These are phyloP conservation scores for Dendroctonus valens DNA, from an alignment of 1,140 invertebrate species.

Conservation along the genomic window DNA sequence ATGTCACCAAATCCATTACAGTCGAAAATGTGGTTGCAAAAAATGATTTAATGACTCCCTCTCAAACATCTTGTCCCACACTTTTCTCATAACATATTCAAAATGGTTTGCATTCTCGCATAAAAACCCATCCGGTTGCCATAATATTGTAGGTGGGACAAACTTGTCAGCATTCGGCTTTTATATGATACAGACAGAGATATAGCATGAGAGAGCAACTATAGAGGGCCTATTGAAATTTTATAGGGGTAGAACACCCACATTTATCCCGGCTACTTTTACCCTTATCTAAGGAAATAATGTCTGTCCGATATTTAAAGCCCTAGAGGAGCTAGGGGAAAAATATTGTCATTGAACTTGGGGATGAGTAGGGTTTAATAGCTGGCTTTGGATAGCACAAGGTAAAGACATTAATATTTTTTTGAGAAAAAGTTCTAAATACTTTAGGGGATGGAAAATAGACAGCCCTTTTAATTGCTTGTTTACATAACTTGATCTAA, in stretches of 20 bases:
- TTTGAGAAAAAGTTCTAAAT: no score
- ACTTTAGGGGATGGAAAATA: no score
- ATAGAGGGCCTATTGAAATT: constrained; percentile 20
- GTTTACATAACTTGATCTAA: no score
- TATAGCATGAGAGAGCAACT: not conserved
- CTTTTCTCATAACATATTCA: not conserved
- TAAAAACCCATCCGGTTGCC: not conserved
- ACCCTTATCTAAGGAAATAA: constrained; percentile 25
- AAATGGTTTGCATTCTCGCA: not conserved
- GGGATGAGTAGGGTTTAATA: no score
- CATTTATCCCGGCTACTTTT: constrained; percentile 9
- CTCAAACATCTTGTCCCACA: not conserved
- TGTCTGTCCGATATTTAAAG: constrained; percentile 7
- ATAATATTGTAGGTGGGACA: constrained; percentile 3
- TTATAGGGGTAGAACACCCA: constrained; percentile 15
- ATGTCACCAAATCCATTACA: no score
- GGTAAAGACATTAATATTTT: no score
- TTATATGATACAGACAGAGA: no score
- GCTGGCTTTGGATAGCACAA: no score
- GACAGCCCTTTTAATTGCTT: no score
- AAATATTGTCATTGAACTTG: not conserved
- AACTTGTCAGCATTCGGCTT: no score
- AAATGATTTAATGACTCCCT: no score
- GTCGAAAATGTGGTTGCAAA: no score
- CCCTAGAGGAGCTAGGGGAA: not conserved